Evolutionary conservation across 2,888 invertebrate genomes (phyloP).

Genomic region (Dione vanillae): DNA sequence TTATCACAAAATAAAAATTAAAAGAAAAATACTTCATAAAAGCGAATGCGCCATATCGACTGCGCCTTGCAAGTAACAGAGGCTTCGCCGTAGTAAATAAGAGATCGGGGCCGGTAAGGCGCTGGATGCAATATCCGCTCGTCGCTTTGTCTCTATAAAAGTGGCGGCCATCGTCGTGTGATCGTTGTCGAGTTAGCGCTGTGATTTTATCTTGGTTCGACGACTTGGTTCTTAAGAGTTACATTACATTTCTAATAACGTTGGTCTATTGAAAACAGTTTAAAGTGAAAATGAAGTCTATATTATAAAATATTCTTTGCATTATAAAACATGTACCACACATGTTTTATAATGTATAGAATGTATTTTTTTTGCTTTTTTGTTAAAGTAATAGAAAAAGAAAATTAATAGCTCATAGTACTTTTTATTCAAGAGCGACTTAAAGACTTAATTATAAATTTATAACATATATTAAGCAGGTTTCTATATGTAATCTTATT

Average conservation of each 20-base stretch:
- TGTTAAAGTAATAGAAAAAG: too few species aligned
- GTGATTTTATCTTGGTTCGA: constrained; percentile 15
- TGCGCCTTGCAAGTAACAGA: constrained; percentile 1
- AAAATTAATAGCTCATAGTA: too few species aligned
- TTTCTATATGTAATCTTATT: too few species aligned
- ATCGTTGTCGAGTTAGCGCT: constrained; percentile 20
- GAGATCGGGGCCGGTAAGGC: constrained; percentile 18
- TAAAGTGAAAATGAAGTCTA: too few species aligned
- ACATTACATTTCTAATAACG: constrained; percentile 7
- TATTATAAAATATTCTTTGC: neutral
- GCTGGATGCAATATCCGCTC: constrained; percentile 26
- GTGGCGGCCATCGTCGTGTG: neutral
- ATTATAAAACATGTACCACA: too few species aligned
- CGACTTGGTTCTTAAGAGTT: neutral
- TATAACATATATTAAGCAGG: too few species aligned
- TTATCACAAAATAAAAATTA: neutral
- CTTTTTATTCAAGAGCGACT: too few species aligned
- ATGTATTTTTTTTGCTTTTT: too few species aligned
- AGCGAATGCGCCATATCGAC: neutral
- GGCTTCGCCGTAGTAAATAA: constrained; percentile 15
- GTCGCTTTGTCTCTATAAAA: constrained; percentile 12
- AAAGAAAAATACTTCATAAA: constrained; percentile 8
- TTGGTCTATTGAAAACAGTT: constrained; percentile 2
- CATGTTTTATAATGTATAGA: too few species aligned
- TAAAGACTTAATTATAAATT: too few species aligned